Evolutionary conservation across 2,113 vertebrate genomes (phyloP), one percentile per base, ranked within the genome.

Genomic region (Scomber scombrus): DNA sequence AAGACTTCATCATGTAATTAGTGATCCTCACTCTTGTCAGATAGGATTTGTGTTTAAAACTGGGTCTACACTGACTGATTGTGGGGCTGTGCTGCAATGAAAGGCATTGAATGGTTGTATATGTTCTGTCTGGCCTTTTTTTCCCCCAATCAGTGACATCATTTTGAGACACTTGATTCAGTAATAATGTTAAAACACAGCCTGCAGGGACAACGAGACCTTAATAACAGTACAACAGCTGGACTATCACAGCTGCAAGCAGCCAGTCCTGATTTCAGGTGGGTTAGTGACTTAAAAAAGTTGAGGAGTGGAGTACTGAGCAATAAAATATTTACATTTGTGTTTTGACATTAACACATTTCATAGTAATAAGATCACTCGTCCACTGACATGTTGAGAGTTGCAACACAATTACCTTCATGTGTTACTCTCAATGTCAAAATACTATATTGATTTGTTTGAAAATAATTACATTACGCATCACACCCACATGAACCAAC

Each of bases 11-110:
- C 43, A 11, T 60, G 70, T 57, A 45, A 85, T 85, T 47, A 82
- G 46, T 60, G 54, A 72, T 63, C 18, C 29, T 62, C 87, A 76
- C 56, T 81, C 77, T 66, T 79, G 50, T 72, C 76, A 80, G 77
- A 75, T 55, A 71, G 79, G 74, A 61, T 64, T 82, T 83, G 54
- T 18, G 57, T 67, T 61, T 61, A 29, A 56, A 29, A 18, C 8
- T 19, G 19, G 16, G 34, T 9, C 34, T 40, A 9, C 34, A 40
- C 7, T 40, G 31, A 7, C 5, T 7, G 34, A 40, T 7, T 9
- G 8, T 40, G 9, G 11, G n/a, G 13, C 58, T 15, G 19, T 8
- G 18, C 26, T 66, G 16, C 21, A 18, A 52, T 65, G 52, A 75
- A 73, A 73, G 54, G 64, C 52, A 60, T 71, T 7, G 46, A 46